Percentiles rank a stretch among this genome's conserved stretches.
phyloP scores from a whole-genome alignment of 2,888 invertebrate genomes.

The Monopis laevigella region DNA sequence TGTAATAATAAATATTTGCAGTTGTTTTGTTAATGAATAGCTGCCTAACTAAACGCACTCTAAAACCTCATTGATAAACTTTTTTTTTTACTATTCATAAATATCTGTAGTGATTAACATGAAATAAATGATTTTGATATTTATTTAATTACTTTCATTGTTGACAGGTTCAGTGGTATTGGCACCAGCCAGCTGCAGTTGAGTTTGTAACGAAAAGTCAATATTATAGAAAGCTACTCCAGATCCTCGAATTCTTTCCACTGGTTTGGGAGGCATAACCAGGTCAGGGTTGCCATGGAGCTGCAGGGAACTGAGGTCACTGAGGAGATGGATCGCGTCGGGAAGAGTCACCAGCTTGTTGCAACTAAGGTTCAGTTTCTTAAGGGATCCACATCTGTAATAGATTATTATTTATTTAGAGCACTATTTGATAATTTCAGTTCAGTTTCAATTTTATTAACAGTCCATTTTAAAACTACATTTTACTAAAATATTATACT shows the following conservation, averaged over 20 bases:
- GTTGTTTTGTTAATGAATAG: too few relatives aligned
- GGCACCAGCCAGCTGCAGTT: conserved; percentile 91
- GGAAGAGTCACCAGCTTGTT: conserved; percentile 96
- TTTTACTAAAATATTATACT: too few relatives aligned
- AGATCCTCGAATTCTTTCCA: conserved; percentile 78
- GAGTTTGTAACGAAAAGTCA: conserved; percentile 97
- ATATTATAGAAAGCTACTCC: conserved; percentile 97
- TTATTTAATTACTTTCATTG: conserved; percentile 73
- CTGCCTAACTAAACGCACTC: too few relatives aligned
- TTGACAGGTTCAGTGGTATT: conserved; percentile 79
- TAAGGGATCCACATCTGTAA: conserved; percentile 88
- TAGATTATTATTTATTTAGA: too few relatives aligned
- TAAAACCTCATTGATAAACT: too few relatives aligned
- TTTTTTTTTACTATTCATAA: too few relatives aligned
- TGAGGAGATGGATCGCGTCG: conserved; percentile 94
- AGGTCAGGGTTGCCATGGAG: conserved; percentile 93
- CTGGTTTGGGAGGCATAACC: conserved; percentile 94
- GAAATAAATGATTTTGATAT: too few relatives aligned
- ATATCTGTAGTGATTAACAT: too few relatives aligned
- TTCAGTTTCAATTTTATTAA: too few relatives aligned
- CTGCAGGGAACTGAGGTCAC: conserved; percentile 89
- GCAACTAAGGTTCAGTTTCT: conserved; percentile 90
- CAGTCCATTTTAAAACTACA: too few relatives aligned
- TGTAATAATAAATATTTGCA: too few relatives aligned
- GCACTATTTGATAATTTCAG: too few relatives aligned